Conservation (phyloP, 2,113 vertebrate genomes). For the Notothenia coriiceps region DNA sequence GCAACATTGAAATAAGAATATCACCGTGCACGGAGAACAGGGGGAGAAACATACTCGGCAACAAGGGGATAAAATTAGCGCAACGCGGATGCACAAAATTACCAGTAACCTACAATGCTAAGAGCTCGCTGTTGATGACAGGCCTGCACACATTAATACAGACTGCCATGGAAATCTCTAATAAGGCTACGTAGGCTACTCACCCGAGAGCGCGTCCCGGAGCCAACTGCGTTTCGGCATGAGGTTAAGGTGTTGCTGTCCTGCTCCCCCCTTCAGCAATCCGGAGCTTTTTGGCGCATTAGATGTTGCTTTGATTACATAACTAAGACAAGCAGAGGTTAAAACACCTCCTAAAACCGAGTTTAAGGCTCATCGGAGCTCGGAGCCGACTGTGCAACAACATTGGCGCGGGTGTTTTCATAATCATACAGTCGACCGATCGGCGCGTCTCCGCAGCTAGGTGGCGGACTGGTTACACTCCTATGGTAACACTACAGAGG, state of each 20-base stretch:
- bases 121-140: conserved; percentile 64
- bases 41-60: conserved; percentile 63
- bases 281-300: conserved; percentile 60
- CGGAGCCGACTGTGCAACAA: conserved; percentile 71
- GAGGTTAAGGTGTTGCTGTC: conserved; percentile 74
- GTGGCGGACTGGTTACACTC: conserved; percentile 73
- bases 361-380: conserved; percentile 67
- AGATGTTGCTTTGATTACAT: conserved; percentile 75
- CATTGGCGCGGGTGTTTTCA: conserved; percentile 83
- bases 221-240: conserved; percentile 77
- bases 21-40: conserved; percentile 45
- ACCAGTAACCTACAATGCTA: conserved; percentile 36
- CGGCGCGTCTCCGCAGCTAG: conserved; percentile 77
- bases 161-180: conserved; percentile 73
- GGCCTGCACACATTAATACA: conserved; percentile 72
- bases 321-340: conserved; percentile 66
- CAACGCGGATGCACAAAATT: conserved; percentile 70
- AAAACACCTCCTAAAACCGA: conserved; percentile 69
- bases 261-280: conserved; percentile 58
- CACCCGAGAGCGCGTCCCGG: conserved; percentile 79
- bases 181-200: conserved; percentile 81
- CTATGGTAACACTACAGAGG: conserved; percentile 49
- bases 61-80: conserved; percentile 80
- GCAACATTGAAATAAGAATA: conserved; percentile 78
- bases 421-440: conserved; percentile 70